Base-by-base conservation (phyloP, 2,888 invertebrate genomes). In the Myathropa florea region DNA sequence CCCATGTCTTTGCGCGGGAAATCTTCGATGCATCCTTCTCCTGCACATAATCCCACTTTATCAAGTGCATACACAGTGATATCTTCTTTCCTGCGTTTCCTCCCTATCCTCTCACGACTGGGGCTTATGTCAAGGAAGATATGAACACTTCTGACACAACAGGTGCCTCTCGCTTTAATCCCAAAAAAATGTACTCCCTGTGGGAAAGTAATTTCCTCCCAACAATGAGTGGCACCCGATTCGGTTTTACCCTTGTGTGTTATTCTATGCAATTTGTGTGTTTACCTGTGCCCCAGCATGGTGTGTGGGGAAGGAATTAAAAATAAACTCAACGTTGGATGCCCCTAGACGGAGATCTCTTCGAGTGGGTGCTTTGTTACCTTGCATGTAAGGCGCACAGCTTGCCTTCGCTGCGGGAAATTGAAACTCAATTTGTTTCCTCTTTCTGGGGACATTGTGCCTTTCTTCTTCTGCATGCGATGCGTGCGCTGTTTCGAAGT, bases 191-290 rank as follows among this genome's bases (percentile, higher is more conserved):
- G 76, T 72, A 68, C 72, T 77, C 80, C 80, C 75, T 76, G 65
- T 65, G 70, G 55, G 76, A 71, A 77, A 77, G 81, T 85, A 85
- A 81, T 81, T 85, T 85, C 85, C 85, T 77, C 67, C 72, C 72
- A 46, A 81, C 85, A 85, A 85, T 77, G 77, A 81, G 72, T 30
- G 72, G 77, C 72, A 68, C 81, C 85, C 85, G 85, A 81, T 85
- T 72, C 46, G 18, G 18, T 72, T 72, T 64, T 53, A 26, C 14
- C 81, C 46, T 60, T 77, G 68, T 68, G 39, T 63, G 46, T 46
- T 46, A 46, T n/a, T 46, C 2, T 68, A 68, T 33, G 36, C 59
- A 83, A 63, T 81, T 72, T 67, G 80, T 70, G 59, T 60, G 28
- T 59, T 23, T 64, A 46, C 30, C 55, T 63, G n/a, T 12, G 57